These are phyloP conservation scores for Cinclus cinclus DNA, from an alignment of 2,113 vertebrate species.

Conservation along the genomic window DNA sequence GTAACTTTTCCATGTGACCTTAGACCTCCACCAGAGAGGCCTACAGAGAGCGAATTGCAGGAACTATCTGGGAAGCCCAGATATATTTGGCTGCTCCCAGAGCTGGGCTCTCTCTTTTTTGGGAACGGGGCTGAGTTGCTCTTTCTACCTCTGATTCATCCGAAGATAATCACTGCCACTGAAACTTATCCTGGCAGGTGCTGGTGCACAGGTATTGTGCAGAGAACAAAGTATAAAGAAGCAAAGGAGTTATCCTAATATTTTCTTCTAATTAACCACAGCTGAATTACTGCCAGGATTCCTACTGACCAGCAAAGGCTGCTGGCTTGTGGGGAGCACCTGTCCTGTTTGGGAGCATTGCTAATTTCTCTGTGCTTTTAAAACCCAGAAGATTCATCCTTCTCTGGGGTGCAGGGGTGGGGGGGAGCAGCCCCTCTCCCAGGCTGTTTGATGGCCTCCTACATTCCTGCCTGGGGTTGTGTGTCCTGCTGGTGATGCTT, in stretches of 20 bases:
- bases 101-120: not conserved
- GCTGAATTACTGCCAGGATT: not conserved
- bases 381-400: not conserved
- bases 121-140: not conserved
- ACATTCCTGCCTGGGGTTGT: accelerated
- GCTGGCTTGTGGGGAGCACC: not conserved
- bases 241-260: not conserved
- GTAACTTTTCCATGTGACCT: not conserved
- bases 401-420: accelerated
- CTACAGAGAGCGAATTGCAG: not conserved
- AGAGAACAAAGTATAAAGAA: not conserved
- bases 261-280: not conserved
- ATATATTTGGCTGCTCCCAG: not conserved
- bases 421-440: accelerated
- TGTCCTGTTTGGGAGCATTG: not conserved
- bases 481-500: not conserved
- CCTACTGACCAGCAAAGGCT: accelerated
- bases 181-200: not conserved
- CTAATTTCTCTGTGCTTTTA: not conserved
- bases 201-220: accelerated
- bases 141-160: not conserved
- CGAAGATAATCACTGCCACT: not conserved
- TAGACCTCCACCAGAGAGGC: not conserved
- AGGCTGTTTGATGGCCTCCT: not conserved
- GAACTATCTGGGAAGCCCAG: not conserved